Conservation (phyloP, 2,888 invertebrate genomes). For the Phaedon cochleariae region DNA sequence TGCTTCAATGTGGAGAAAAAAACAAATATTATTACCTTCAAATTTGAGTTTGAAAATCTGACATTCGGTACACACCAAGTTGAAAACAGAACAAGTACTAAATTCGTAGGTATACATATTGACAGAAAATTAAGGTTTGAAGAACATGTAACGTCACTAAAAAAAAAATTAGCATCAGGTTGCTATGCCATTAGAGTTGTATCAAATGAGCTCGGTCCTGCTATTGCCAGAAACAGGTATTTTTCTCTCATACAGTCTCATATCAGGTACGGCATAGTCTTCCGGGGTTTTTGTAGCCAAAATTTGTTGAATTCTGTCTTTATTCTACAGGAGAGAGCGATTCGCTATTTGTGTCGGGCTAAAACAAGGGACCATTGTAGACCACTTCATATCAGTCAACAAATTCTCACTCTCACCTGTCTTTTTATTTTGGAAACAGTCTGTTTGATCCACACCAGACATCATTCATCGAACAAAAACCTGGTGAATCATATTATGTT, state of each 20-base stretch:
- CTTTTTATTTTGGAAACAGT: too few species aligned
- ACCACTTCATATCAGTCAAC: too few species aligned
- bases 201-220: slow-evolving; percentile 13
- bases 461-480: too few species aligned
- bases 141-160: slow-evolving; percentile 1
- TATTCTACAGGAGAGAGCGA: slow-evolving; percentile 2
- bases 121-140: slow-evolving; percentile 7
- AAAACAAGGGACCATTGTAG: background rate
- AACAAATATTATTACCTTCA: slow-evolving; percentile 1
- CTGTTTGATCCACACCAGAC: too few species aligned
- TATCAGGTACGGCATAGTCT: slow-evolving; percentile 1
- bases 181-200: slow-evolving; percentile 5
- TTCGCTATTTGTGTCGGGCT: slow-evolving; percentile 2
- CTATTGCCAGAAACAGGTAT: slow-evolving; percentile 37
- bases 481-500: too few species aligned
- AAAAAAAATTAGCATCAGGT: slow-evolving; percentile 1
- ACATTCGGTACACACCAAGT: slow-evolving; percentile 3
- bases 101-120: slow-evolving; percentile 9
- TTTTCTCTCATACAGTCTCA: slow-evolving; percentile 5
- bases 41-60: background rate
- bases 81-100: slow-evolving; percentile 2
- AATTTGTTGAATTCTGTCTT: background rate
- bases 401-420: too few species aligned
- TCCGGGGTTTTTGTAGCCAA: background rate
- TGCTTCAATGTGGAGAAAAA: background rate